Evolutionary conservation across 2,888 invertebrate species (phyloP).

Genomic region (Julus scanicus): DNA sequence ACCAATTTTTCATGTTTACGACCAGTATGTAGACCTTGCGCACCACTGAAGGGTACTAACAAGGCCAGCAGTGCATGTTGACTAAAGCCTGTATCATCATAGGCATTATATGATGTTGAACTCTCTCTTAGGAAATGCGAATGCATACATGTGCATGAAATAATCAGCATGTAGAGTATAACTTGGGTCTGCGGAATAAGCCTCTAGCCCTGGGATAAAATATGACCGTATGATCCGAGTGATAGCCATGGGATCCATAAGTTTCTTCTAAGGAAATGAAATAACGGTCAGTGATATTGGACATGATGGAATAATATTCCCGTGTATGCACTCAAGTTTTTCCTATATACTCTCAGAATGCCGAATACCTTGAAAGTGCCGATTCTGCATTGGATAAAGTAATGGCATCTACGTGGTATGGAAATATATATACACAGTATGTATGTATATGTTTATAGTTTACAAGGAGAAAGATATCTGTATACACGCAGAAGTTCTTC

Average conservation of each 20-base stretch:
- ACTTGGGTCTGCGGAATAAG: not conserved
- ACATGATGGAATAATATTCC: slow-evolving; percentile 25
- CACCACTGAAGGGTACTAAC: slow-evolving; percentile 3
- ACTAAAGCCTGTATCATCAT: slow-evolving; percentile 26
- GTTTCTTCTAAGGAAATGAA: slow-evolving; percentile 26
- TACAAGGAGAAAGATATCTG: not conserved
- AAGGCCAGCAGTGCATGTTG: slow-evolving; percentile 16
- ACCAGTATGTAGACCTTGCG: not conserved
- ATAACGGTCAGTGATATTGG: slow-evolving; percentile 33
- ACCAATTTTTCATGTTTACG: slow-evolving; percentile 16
- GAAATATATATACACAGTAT: not conserved
- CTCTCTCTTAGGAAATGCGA: not conserved
- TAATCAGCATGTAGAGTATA: not conserved
- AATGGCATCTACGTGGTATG: not conserved
- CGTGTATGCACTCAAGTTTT: not conserved
- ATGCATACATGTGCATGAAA: not conserved
- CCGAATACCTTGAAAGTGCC: not conserved
- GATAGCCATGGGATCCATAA: slow-evolving; percentile 33
- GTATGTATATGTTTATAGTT: not conserved
- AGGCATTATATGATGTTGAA: slow-evolving; percentile 20
- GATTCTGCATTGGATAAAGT: not conserved
- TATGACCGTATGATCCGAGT: not conserved
- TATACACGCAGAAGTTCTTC: not conserved
- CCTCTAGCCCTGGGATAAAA: not conserved
- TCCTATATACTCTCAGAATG: not conserved